Percentiles rank a stretch among this genome's conserved stretches.
phyloP scores from a whole-genome alignment of 2,888 invertebrate species.

The Drosophila eohydei region DNA sequence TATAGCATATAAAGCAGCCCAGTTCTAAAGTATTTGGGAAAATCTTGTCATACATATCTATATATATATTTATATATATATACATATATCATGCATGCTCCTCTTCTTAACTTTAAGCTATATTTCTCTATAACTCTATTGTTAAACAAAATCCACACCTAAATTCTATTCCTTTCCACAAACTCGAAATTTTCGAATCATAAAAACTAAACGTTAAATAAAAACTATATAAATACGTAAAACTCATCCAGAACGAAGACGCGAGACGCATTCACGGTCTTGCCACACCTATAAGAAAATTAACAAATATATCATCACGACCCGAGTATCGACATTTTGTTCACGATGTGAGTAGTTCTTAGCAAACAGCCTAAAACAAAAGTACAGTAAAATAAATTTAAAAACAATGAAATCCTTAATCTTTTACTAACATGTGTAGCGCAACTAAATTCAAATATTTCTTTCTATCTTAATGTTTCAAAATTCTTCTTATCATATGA shows the following conservation, averaged over 20 bases:
- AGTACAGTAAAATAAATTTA: constrained; percentile 16
- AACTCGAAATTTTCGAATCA: constrained; percentile 51
- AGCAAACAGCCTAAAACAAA: constrained; percentile 54
- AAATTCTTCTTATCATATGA: background rate
- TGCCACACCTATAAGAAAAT: constrained; percentile 85
- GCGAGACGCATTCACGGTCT: constrained; percentile 85
- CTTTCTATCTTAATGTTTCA: constrained; percentile 21
- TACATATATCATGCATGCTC: constrained; percentile 38
- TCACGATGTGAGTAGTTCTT: constrained; percentile 85
- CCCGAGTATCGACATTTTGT: constrained; percentile 86
- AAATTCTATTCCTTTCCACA: constrained; percentile 76
- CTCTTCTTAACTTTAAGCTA: constrained; percentile 45
- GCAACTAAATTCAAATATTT: constrained; percentile 22
- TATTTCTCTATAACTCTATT: constrained; percentile 26
- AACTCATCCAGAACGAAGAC: constrained; percentile 85
- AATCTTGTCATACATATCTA: background rate
- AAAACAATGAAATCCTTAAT: constrained; percentile 19
- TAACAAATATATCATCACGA: constrained; percentile 85
- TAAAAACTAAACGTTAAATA: constrained; percentile 36
- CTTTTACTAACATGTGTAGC: constrained; percentile 50
- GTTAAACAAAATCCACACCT: constrained; percentile 63
- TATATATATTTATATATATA: background rate
- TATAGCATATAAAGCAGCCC: background rate
- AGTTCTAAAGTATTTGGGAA: constrained; percentile 10
- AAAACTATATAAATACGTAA: constrained; percentile 58